Evolutionary conservation across 2,888 invertebrate species (phyloP).

Genomic region (Brenthis daphne): DNA sequence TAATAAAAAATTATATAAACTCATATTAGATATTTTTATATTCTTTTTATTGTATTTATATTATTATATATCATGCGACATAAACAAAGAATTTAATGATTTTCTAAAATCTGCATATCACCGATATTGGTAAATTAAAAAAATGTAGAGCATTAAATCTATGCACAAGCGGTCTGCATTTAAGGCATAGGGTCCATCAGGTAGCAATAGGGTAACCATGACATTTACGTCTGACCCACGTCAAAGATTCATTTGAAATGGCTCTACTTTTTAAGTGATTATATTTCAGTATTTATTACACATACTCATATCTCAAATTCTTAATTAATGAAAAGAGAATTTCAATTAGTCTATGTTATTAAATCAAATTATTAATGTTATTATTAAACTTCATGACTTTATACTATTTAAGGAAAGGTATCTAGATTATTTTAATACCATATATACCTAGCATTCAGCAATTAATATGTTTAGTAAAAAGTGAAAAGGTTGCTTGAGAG

Average conservation of each 20-base stretch:
- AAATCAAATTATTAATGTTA: no score
- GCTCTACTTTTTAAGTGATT: slow-evolving; percentile 9
- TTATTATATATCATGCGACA: not conserved
- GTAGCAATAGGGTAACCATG: slow-evolving; percentile 62
- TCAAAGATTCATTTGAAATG: slow-evolving; percentile 8
- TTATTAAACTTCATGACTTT: no score
- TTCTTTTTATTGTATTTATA: no score
- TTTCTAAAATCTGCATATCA: slow-evolving; percentile 1
- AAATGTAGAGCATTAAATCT: slow-evolving; percentile 57
- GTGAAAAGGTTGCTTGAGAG: no score
- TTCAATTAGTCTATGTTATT: no score
- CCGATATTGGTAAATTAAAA: slow-evolving; percentile 49
- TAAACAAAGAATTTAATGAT: not conserved
- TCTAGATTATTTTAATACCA: no score
- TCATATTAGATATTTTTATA: no score
- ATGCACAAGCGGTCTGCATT: slow-evolving; percentile 21
- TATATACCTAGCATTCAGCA: no score
- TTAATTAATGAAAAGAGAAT: not conserved
- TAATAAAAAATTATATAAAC: no score
- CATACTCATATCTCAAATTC: not conserved
- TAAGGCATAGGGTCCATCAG: slow-evolving; percentile 59
- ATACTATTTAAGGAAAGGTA: no score
- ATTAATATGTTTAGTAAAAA: no score
- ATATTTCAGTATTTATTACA: slow-evolving; percentile 16
- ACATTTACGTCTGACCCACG: slow-evolving; percentile 16